phyloP scores from a whole-genome alignment of 2,113 vertebrate genomes.

The Cryptotis parvus region DNA sequence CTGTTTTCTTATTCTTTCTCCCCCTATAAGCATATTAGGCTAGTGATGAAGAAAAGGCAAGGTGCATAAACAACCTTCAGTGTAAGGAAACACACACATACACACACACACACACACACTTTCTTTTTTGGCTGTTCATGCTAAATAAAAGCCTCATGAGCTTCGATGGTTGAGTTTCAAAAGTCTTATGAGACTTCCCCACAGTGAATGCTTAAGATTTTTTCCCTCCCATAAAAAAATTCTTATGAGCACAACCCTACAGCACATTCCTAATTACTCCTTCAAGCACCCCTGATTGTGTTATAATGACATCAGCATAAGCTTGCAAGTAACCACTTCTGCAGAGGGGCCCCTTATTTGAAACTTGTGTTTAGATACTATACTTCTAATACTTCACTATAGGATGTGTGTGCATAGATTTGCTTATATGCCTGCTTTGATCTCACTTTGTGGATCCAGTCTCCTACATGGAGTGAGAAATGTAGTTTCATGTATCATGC shows the following conservation, averaged over 20 bases:
- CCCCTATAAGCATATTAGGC: neutral
- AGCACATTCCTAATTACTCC: slow-evolving; percentile 70
- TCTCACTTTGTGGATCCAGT: neutral
- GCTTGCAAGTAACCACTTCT: slow-evolving; percentile 44
- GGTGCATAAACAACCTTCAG: slow-evolving; percentile 31
- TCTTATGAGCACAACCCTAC: slow-evolving; percentile 72
- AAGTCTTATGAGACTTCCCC: slow-evolving; percentile 73
- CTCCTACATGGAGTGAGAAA: slow-evolving; percentile 57
- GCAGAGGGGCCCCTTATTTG: neutral
- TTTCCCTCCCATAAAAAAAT: slow-evolving; percentile 68
- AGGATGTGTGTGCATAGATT: neutral
- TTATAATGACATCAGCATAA: slow-evolving; percentile 66
- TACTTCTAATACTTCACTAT: neutral
- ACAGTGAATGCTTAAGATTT: slow-evolving; percentile 69
- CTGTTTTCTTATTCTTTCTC: neutral
- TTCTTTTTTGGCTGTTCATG: neutral
- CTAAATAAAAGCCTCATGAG: slow-evolving; percentile 55
- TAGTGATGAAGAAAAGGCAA: neutral
- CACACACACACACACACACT: neutral
- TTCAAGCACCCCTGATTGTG: slow-evolving; percentile 64
- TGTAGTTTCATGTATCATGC: neutral
- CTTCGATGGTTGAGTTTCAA: slow-evolving; percentile 70
- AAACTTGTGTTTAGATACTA: neutral
- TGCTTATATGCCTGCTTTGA: neutral
- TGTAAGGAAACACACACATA: slow-evolving; percentile 30